Percentiles rank a stretch among this genome's conserved stretches.
These are phyloP conservation scores for Branchipolynoe longqiensis DNA, from an alignment of 2,888 invertebrate genomes.

Conservation along the genomic window DNA sequence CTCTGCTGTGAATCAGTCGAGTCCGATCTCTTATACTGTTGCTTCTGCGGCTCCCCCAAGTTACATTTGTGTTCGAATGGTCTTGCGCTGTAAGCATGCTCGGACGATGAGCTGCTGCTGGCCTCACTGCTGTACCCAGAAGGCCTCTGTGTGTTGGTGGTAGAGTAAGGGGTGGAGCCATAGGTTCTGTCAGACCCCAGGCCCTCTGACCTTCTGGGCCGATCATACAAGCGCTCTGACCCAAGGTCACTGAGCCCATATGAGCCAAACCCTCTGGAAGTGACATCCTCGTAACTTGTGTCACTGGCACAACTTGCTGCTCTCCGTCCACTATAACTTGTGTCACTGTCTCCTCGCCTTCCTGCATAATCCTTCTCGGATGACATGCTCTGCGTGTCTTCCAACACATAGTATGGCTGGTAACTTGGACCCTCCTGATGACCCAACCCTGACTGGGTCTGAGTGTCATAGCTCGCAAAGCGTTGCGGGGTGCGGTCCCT, in stretches of 20 bases:
- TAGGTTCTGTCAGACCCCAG: neutral
- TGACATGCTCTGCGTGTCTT: neutral
- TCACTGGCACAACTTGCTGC: neutral
- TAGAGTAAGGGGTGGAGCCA: neutral
- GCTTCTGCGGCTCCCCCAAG: neutral
- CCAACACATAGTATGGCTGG: conserved; percentile 7
- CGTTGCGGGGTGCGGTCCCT: conserved; percentile 9
- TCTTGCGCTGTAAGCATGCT: neutral
- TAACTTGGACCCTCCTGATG: conserved; percentile 12
- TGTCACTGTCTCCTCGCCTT: no score
- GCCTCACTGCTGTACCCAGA: neutral
- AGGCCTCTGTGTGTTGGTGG: neutral
- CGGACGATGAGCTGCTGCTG: neutral
- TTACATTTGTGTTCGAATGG: neutral
- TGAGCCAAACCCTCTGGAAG: neutral
- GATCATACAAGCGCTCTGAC: neutral
- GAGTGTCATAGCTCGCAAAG: neutral
- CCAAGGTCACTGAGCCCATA: neutral
- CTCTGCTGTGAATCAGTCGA: neutral
- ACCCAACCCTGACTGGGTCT: neutral
- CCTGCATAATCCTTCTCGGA: neutral
- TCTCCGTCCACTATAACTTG: neutral
- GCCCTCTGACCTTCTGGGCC: conserved; percentile 20
- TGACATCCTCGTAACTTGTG: neutral
- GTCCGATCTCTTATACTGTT: conserved; percentile 4